These are phyloP conservation scores for Catocala nupta DNA, from an alignment of 2,888 invertebrate genomes.

Conservation along the genomic window DNA sequence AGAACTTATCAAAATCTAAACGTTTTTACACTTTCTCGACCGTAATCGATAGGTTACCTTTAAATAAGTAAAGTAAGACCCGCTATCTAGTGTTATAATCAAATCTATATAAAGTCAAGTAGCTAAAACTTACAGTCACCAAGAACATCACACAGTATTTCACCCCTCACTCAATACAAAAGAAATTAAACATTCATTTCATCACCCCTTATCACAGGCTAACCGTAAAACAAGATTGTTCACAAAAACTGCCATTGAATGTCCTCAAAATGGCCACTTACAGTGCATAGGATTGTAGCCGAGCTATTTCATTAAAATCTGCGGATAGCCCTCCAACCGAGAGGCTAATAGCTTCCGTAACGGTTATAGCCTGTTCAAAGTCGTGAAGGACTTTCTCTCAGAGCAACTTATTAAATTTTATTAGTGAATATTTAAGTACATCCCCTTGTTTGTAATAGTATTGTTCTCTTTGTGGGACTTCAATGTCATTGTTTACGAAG, in stretches of 20 bases:
- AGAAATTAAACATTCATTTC: neutral
- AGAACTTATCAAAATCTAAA: too few relatives aligned
- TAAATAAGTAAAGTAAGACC: too few relatives aligned
- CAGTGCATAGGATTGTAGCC: conserved; percentile 41
- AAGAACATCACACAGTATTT: too few relatives aligned
- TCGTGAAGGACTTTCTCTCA: conserved; percentile 22
- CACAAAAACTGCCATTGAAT: conserved; percentile 36
- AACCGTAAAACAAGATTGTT: conserved; percentile 35
- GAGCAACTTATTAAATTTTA: conserved; percentile 50
- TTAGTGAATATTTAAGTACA: conserved; percentile 22
- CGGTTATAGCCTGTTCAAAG: conserved; percentile 38
- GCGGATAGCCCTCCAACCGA: conserved; percentile 33
- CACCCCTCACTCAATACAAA: neutral
- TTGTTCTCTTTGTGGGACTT: conserved; percentile 4
- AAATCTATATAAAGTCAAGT: too few relatives aligned
- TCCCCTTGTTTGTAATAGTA: conserved; percentile 39
- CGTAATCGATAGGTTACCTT: too few relatives aligned
- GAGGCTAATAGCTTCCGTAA: conserved; percentile 41
- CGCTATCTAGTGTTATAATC: too few relatives aligned
- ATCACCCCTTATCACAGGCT: conserved; percentile 28
- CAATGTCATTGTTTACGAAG: neutral
- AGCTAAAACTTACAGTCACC: too few relatives aligned
- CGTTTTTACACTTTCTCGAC: too few relatives aligned
- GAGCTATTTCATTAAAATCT: conserved; percentile 50
- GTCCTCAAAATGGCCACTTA: conserved; percentile 32